Evolutionary conservation across 2,797 vertebrate genomes (phyloP).

Genomic region (Anguilla pacifica): DNA sequence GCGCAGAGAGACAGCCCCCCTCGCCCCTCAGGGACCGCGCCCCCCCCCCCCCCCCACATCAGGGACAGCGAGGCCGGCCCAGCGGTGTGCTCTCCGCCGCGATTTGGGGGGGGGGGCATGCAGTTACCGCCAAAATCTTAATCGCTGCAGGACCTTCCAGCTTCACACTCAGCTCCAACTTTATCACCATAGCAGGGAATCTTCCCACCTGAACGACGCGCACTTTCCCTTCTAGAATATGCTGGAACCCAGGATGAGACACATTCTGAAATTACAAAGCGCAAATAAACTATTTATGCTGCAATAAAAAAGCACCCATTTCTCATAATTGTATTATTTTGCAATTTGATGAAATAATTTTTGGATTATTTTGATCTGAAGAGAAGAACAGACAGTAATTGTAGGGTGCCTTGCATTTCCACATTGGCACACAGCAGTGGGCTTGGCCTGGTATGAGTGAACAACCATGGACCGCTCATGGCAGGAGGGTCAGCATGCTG

Average conservation of each 20-base stretch:
- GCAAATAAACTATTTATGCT: neutral
- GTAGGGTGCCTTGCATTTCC: neutral
- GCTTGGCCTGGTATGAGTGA: neutral
- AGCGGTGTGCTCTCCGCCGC: neutral
- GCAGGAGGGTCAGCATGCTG: too few relatives aligned
- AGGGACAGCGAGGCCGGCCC: slow-evolving; percentile 6
- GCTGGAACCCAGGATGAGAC: neutral
- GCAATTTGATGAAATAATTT: neutral
- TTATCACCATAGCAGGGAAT: neutral
- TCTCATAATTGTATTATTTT: neutral
- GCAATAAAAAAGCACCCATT: neutral
- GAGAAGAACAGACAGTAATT: neutral
- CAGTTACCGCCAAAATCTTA: neutral
- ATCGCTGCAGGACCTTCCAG: neutral
- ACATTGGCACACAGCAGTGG: neutral
- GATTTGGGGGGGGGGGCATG: neutral
- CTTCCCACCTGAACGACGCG: neutral
- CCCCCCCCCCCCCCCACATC: slow-evolving; percentile 32
- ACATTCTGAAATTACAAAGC: neutral
- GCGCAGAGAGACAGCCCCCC: slow-evolving; percentile 52
- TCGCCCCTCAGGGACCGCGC: slow-evolving; percentile 38
- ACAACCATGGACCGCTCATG: neutral
- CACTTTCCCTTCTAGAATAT: neutral
- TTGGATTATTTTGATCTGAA: neutral
- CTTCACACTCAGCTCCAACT: neutral